phyloP scores from a whole-genome alignment of 1,140 invertebrate species.

The Argopecten irradians region DNA sequence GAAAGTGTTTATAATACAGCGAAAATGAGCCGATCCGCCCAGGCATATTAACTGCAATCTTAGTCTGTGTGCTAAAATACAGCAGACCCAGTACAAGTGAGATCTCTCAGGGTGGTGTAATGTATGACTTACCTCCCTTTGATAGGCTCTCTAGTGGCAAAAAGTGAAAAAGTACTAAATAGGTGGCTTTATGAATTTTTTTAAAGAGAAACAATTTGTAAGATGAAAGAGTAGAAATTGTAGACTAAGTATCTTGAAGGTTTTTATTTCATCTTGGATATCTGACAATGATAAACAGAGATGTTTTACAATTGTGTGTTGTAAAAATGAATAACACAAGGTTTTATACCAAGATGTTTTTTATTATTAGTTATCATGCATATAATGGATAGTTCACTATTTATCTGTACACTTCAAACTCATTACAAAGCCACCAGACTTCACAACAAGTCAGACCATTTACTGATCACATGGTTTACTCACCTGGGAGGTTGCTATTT shows the following conservation, averaged over 20 bases:
- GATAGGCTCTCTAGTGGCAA: not conserved
- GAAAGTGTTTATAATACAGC: not conserved
- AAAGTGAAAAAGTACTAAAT: not conserved
- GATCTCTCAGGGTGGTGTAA: not conserved
- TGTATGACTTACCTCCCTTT: not conserved
- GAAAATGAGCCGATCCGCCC: not conserved
- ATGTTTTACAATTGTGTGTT: not conserved
- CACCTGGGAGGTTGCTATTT: too few species aligned
- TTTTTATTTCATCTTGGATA: not conserved
- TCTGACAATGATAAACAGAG: not conserved
- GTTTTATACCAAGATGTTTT: too few species aligned
- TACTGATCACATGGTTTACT: too few species aligned
- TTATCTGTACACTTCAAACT: too few species aligned
- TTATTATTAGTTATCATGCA: too few species aligned
- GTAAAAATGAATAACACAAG: too few species aligned
- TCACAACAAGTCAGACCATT: too few species aligned
- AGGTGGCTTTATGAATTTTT: not conserved
- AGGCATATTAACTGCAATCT: not conserved
- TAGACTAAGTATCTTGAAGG: not conserved
- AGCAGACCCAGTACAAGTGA: not conserved
- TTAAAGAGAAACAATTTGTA: conserved; percentile 2
- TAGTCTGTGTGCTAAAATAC: not conserved
- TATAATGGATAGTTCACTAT: too few species aligned
- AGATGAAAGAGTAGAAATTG: conserved; percentile 1
- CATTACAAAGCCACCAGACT: too few species aligned